Evolutionary conservation across 2,888 invertebrate genomes (phyloP).

Genomic region (Brassicogethes aeneus): DNA sequence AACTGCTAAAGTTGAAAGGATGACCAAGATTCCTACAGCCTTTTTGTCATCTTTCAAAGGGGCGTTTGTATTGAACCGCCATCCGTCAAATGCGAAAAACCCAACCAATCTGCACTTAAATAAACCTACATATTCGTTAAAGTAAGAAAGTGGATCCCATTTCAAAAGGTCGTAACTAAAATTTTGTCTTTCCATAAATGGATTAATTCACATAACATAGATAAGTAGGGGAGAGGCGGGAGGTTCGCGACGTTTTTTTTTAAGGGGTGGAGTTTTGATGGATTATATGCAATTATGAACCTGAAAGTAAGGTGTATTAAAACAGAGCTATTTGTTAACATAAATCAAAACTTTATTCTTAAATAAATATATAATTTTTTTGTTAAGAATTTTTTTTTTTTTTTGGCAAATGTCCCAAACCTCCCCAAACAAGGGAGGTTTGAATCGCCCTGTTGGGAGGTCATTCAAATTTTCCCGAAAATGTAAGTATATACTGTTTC

Average conservation of each 20-base stretch:
- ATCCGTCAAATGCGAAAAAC: no score
- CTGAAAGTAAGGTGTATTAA: neutral
- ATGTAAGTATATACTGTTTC: neutral
- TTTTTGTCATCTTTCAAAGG: no score
- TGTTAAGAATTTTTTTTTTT: slow-evolving; percentile 25
- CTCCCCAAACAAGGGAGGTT: neutral
- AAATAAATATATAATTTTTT: neutral
- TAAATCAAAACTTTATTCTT: neutral
- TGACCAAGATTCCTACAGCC: no score
- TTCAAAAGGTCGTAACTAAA: no score
- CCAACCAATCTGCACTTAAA: no score
- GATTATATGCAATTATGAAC: neutral
- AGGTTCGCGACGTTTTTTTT: slow-evolving; percentile 23
- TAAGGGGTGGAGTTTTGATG: neutral
- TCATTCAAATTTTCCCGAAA: neutral
- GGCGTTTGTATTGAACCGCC: no score
- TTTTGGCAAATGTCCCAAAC: no score
- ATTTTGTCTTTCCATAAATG: no score
- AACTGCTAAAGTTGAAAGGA: no score
- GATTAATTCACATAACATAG: no score
- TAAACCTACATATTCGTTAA: no score
- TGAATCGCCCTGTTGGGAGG: neutral
- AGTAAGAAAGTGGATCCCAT: no score
- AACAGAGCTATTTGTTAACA: neutral
- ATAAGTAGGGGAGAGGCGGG: slow-evolving; percentile 15